These are phyloP conservation scores for Galago senegalensis DNA, from an alignment of 2,797 vertebrate species.

Conservation along the genomic window DNA sequence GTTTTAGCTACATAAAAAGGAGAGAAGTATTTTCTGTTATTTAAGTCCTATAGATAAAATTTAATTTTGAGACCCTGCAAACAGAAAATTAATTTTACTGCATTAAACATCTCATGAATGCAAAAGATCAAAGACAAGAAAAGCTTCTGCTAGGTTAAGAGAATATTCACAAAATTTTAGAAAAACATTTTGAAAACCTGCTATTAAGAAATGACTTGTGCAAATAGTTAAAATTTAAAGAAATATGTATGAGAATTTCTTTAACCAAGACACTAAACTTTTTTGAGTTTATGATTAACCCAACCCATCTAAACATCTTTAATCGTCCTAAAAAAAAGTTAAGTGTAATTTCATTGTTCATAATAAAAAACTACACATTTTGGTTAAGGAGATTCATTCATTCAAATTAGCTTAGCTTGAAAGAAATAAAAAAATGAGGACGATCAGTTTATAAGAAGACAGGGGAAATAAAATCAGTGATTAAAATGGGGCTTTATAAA, in stretches of 20 bases:
- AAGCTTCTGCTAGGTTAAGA: conserved; percentile 26
- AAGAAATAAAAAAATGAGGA: conserved; percentile 4
- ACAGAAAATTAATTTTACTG: conserved; percentile 38
- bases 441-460: neutral
- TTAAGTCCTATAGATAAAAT: conserved; percentile 49
- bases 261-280: neutral
- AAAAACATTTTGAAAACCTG: conserved; percentile 22
- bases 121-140: neutral
- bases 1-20: conserved; percentile 75
- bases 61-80: conserved; percentile 63
- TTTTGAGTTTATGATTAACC: neutral
- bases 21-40: conserved; percentile 40
- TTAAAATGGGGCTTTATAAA: conserved; percentile 2
- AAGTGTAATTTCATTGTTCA: neutral
- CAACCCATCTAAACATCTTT: neutral
- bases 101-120: conserved; percentile 5
- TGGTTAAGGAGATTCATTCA: neutral
- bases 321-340: neutral
- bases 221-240: conserved; percentile 9
- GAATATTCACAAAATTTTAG: conserved; percentile 36
- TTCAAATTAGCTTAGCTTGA: neutral
- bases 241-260: conserved; percentile 19
- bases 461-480: neutral
- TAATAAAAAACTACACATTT: neutral
- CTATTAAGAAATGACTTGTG: conserved; percentile 12